phyloP scores from a whole-genome alignment of 2,888 invertebrate genomes.

The Andricus quercusramuli region DNA sequence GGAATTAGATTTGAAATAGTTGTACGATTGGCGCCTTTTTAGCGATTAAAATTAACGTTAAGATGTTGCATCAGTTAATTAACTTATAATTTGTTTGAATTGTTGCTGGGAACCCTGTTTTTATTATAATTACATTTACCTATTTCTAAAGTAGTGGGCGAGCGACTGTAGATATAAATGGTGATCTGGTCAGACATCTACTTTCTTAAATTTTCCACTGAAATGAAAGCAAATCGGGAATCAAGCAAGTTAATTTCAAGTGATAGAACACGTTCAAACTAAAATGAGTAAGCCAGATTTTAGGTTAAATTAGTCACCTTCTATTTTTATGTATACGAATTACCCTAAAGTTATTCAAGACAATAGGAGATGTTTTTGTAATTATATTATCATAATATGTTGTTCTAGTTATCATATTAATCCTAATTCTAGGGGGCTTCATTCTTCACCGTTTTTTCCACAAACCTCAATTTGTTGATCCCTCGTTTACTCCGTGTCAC shows the following conservation, averaged over 20 bases:
- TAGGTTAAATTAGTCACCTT: too few species aligned
- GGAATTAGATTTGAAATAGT: slow-evolving; percentile 20
- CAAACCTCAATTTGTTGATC: slow-evolving; percentile 60
- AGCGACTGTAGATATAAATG: too few species aligned
- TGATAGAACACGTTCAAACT: too few species aligned
- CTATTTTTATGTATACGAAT: too few species aligned
- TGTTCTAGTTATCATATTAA: background rate
- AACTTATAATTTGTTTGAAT: background rate
- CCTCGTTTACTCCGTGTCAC: slow-evolving; percentile 52
- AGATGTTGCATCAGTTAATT: background rate
- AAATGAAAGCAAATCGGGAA: too few species aligned
- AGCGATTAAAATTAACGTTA: background rate
- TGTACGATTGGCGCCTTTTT: slow-evolving; percentile 13
- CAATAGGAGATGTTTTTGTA: background rate
- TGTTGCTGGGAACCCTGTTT: background rate
- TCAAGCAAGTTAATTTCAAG: too few species aligned
- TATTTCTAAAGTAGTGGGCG: background rate
- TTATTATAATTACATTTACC: background rate
- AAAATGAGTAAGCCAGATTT: too few species aligned
- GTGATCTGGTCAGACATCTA: too few species aligned
- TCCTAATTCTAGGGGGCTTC: background rate
- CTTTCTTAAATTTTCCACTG: too few species aligned
- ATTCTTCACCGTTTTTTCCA: slow-evolving; percentile 44
- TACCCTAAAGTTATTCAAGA: background rate
- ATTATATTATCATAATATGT: background rate